Conservation (phyloP, 2,797 vertebrate species). For the Coregonus ussuriensis region DNA sequence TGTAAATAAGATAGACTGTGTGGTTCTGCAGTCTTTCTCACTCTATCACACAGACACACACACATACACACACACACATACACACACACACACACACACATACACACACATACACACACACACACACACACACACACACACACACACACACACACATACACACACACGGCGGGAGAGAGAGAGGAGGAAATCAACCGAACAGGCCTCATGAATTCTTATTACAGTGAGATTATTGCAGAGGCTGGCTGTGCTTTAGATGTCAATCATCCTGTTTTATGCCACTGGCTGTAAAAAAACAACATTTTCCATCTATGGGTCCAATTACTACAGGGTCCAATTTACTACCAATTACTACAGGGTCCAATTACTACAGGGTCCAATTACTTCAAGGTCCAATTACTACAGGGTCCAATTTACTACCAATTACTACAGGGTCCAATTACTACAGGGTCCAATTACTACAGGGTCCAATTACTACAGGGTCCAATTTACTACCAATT, state of each 20-base stretch:
- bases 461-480: slow-evolving; percentile 14
- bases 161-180: slow-evolving; percentile 13
- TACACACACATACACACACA: slow-evolving; percentile 24
- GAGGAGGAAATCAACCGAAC: slow-evolving; percentile 51
- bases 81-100: slow-evolving; percentile 24
- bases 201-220: slow-evolving; percentile 57
- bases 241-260: slow-evolving; percentile 48
- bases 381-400: slow-evolving; percentile 34
- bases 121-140: slow-evolving; percentile 14
- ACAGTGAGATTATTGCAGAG: slow-evolving; percentile 60
- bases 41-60: slow-evolving; percentile 12
- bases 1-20: slow-evolving; percentile 52
- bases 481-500: slow-evolving; percentile 35
- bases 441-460: too few relatives aligned
- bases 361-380: slow-evolving; percentile 23
- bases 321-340: slow-evolving; percentile 34
- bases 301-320: slow-evolving; percentile 53
- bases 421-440: slow-evolving; percentile 43
- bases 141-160: slow-evolving; percentile 18
- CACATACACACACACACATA: slow-evolving; percentile 24
- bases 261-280: slow-evolving; percentile 55
- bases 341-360: slow-evolving; percentile 16
- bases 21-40: slow-evolving; percentile 31
- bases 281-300: slow-evolving; percentile 42
- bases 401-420: too few relatives aligned